Conservation (phyloP, 2,797 vertebrate genomes). For the Ataeniobius toweri region DNA sequence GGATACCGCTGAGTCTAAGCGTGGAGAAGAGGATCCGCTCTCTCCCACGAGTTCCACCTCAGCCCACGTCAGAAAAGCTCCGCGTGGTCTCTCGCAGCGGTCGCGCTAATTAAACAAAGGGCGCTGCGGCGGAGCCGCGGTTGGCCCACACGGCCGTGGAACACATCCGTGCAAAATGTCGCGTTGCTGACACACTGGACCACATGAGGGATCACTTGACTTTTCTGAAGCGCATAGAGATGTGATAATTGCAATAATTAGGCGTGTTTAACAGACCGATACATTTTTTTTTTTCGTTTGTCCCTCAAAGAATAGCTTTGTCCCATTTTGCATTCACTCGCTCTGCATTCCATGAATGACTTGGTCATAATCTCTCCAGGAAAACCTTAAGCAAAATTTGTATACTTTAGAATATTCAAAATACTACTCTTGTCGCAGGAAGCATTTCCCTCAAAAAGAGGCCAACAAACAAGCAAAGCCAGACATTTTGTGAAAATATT, state of each 20-base stretch:
- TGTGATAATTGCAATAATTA: conserved; percentile 76
- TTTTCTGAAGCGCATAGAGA: conserved; percentile 62
- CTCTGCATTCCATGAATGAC: conserved; percentile 30
- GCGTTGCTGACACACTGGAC: conserved; percentile 65
- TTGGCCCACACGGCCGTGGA: conserved; percentile 68
- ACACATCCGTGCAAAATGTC: conserved; percentile 77
- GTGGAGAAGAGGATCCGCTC: conserved; percentile 49
- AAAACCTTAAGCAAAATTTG: conserved; percentile 16
- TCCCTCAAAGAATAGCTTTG: conserved; percentile 24
- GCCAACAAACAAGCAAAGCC: conserved; percentile 5
- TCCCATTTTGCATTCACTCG: conserved; percentile 5
- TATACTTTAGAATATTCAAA: background rate
- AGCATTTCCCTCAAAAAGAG: background rate
- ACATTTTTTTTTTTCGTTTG: conserved; percentile 25
- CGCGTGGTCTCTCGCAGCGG: conserved; percentile 40
- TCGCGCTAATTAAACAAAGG: conserved; percentile 66
- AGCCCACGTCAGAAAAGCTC: conserved; percentile 36
- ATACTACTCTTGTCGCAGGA: background rate
- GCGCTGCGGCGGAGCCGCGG: conserved; percentile 57
- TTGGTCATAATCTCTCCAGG: conserved; percentile 37
- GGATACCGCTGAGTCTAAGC: conserved; percentile 37
- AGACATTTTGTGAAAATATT: conserved; percentile 11
- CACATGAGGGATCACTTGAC: conserved; percentile 78
- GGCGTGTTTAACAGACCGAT: conserved; percentile 68
- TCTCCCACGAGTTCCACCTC: conserved; percentile 22